Conservation (phyloP, 2,888 invertebrate genomes). For the Cerastis rubricosa region DNA sequence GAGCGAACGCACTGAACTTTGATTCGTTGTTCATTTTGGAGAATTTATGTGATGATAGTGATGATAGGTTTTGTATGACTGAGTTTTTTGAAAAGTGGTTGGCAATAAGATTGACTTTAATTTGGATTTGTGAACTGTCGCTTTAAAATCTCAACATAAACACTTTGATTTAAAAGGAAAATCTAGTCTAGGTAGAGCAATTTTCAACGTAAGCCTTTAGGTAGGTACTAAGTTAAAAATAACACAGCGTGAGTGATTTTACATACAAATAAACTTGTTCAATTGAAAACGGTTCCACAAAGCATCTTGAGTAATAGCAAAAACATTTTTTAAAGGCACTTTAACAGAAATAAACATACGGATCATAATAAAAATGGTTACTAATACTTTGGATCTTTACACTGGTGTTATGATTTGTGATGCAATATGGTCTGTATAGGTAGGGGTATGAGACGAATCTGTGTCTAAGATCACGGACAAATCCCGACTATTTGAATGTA, state of each 20-base stretch:
- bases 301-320: not conserved
- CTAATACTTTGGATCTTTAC: conserved; percentile 12
- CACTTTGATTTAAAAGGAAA: not conserved
- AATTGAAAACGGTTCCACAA: conserved; percentile 6
- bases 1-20: conserved; percentile 82
- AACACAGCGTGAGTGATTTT: not conserved
- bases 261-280: not conserved
- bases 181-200: not conserved
- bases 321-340: conserved; percentile 14
- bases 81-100: not conserved
- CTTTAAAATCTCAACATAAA: not conserved
- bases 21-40: conserved; percentile 74
- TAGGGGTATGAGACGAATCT: conserved; percentile 67
- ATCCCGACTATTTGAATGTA: conserved; percentile 78
- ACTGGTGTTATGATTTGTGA: conserved; percentile 17
- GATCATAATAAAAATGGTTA: not conserved
- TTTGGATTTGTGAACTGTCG: not conserved
- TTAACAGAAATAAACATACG: conserved; percentile 14
- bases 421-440: conserved; percentile 49
- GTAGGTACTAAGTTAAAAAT: not conserved
- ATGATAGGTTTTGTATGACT: not conserved
- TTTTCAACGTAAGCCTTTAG: not conserved
- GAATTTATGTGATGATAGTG: not conserved
- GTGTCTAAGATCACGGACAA: conserved; percentile 85
- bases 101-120: not conserved